Evolutionary conservation across 2,797 vertebrate genomes (phyloP).

Genomic region (Lagorchestes hirsutus): DNA sequence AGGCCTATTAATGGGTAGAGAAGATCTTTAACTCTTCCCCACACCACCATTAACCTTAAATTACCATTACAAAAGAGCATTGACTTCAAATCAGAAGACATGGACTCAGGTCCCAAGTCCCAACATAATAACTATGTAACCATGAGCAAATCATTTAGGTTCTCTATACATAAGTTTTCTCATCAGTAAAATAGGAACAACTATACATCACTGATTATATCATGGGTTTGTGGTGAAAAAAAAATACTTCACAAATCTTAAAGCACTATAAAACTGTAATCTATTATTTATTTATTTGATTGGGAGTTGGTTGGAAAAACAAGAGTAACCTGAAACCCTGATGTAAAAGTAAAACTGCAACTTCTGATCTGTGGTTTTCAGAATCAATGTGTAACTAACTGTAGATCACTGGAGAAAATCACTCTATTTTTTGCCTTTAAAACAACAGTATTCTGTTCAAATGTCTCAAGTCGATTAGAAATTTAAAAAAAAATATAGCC

Average conservation of each 20-base stretch:
- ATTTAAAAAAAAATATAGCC: background rate
- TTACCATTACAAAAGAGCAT: background rate
- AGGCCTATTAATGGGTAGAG: too few species aligned
- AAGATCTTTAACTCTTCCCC: too few species aligned
- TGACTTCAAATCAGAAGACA: background rate
- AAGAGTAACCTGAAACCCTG: background rate
- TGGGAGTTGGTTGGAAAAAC: background rate
- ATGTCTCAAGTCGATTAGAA: background rate
- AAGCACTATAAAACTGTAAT: background rate
- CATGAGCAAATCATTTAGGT: background rate
- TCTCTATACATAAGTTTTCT: background rate
- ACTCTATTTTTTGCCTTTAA: background rate
- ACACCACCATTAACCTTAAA: too few species aligned
- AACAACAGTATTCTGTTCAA: background rate
- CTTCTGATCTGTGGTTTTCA: background rate
- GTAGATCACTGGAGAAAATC: background rate
- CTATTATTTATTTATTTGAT: background rate
- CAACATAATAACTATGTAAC: background rate
- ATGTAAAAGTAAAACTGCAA: background rate
- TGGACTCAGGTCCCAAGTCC: background rate
- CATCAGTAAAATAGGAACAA: background rate
- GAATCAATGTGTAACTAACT: background rate
- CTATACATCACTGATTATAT: background rate
- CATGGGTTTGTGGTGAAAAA: background rate
- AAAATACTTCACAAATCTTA: background rate